Evolutionary conservation across 1,140 invertebrate genomes (phyloP).

Genomic region (Lepidotrigona ventralis): DNA sequence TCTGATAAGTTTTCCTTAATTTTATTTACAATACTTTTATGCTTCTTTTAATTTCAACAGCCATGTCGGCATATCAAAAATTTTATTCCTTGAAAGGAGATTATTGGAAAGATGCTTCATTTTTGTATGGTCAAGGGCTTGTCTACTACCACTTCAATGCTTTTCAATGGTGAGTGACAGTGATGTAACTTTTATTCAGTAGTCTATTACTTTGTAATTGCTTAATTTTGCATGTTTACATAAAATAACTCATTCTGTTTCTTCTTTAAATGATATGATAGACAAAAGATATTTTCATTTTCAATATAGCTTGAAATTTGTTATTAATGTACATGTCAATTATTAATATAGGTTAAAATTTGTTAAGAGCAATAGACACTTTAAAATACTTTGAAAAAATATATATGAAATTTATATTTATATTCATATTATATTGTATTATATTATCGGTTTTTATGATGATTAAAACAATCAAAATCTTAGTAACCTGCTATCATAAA

Average conservation of each 20-base stretch:
- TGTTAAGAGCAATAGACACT: background rate
- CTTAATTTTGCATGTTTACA: background rate
- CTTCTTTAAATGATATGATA: background rate
- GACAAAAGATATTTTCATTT: background rate
- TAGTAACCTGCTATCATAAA: background rate
- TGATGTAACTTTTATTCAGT: slow-evolving; percentile 5
- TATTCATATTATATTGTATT: no score
- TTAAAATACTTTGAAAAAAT: background rate
- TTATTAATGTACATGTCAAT: no score
- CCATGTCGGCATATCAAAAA: slow-evolving; percentile 96
- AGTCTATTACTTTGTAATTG: background rate
- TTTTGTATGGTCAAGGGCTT: slow-evolving; percentile 95
- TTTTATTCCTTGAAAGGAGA: slow-evolving; percentile 89
- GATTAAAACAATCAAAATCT: background rate
- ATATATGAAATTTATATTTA: background rate
- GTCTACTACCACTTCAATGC: slow-evolving; percentile 98
- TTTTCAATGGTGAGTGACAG: slow-evolving; percentile 93
- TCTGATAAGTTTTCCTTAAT: background rate
- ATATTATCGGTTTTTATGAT: background rate
- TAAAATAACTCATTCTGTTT: background rate
- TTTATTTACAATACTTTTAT: background rate
- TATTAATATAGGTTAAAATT: background rate
- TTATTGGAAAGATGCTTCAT: slow-evolving; percentile 94
- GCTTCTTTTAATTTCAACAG: slow-evolving; percentile 81
- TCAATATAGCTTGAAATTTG: background rate